Evolutionary conservation across 1,140 invertebrate genomes (phyloP).

Genomic region (Heterodera schachtii): DNA sequence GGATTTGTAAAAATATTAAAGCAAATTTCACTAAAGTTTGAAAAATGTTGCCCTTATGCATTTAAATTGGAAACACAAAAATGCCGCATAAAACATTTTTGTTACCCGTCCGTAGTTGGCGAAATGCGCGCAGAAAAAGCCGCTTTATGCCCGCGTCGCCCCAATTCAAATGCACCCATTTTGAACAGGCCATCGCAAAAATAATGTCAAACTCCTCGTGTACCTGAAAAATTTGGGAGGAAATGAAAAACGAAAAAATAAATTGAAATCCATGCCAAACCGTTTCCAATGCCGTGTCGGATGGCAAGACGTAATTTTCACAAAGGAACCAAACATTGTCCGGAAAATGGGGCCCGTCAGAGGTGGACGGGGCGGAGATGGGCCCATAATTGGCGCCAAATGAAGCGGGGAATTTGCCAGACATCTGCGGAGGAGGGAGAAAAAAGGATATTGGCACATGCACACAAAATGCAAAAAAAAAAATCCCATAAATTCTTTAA

Average conservation of each 20-base stretch:
- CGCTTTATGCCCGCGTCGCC: slow-evolving; percentile 91
- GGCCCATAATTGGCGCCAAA: slow-evolving; percentile 74
- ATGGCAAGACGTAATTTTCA: slow-evolving; percentile 79
- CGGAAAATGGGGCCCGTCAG: slow-evolving; percentile 44
- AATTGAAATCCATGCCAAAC: slow-evolving; percentile 24
- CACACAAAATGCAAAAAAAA: too few relatives aligned
- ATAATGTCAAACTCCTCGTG: slow-evolving; percentile 88
- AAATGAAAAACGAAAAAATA: not conserved
- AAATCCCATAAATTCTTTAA: too few relatives aligned
- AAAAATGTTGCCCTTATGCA: too few relatives aligned
- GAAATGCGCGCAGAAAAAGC: slow-evolving; percentile 85
- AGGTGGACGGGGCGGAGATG: slow-evolving; percentile 73
- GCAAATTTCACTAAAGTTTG: too few relatives aligned
- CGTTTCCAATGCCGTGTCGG: slow-evolving; percentile 35
- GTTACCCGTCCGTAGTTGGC: slow-evolving; percentile 74
- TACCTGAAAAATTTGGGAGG: slow-evolving; percentile 29
- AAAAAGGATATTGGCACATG: not conserved
- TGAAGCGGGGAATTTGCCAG: slow-evolving; percentile 76
- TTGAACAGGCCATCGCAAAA: slow-evolving; percentile 89
- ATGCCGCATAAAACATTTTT: not conserved
- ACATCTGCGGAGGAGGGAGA: slow-evolving; percentile 59
- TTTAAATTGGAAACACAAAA: too few relatives aligned
- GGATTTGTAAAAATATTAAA: too few relatives aligned
- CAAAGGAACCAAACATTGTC: slow-evolving; percentile 70
- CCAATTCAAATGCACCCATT: slow-evolving; percentile 97